Percentiles rank a stretch among this genome's conserved stretches.
Conservation (phyloP, 2,888 invertebrate species). For the Aphodius granarius region DNA sequence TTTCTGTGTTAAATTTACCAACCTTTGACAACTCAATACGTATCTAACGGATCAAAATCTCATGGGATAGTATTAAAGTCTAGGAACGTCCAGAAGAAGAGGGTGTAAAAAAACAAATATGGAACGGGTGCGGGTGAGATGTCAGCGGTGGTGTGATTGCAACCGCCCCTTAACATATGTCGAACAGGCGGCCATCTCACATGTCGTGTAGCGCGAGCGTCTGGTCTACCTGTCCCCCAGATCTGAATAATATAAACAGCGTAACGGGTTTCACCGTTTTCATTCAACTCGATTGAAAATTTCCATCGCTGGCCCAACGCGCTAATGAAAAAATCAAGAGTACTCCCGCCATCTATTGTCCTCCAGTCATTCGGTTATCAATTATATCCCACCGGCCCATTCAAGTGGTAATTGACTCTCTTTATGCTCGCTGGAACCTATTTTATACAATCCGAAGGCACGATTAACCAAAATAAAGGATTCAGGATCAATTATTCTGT, state of each 20-base stretch:
- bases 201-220: neutral
- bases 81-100: neutral
- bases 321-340: neutral
- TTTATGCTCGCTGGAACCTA: neutral
- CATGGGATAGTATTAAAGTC: neutral
- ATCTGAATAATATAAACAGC: neutral
- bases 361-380: neutral
- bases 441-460: neutral
- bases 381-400: neutral
- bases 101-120: neutral
- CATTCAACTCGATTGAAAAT: neutral
- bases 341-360: neutral
- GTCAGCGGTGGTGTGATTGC: neutral
- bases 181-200: neutral
- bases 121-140: neutral
- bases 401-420: neutral
- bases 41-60: neutral
- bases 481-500: neutral
- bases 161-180: neutral
- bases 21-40: neutral
- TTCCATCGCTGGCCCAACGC: neutral
- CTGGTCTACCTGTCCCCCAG: neutral
- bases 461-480: neutral
- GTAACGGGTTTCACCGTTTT: neutral
- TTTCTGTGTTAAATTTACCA: no score